Evolutionary conservation across 2,888 invertebrate species (phyloP), one percentile per base, ranked within the genome.

Genomic region (Muscina levida): DNA sequence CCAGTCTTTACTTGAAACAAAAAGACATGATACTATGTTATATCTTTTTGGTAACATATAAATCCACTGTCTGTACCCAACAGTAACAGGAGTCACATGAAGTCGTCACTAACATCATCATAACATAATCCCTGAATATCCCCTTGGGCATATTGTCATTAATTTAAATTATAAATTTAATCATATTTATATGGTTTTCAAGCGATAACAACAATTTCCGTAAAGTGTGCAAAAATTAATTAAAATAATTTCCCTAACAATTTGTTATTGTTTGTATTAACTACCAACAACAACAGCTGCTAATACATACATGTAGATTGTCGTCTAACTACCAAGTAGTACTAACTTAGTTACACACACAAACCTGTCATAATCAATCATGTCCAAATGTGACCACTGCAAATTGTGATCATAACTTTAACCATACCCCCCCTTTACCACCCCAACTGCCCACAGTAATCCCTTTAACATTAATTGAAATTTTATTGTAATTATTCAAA

Each of bases 291-390:
- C n/a, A n/a, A n/a, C 37, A 11, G 22, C 19, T 62, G 62, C 62
- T 39, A 62, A 62, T 62, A 13, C 31, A 31, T n/a, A n/a, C n/a
- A n/a, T n/a, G n/a, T n/a, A n/a, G n/a, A 31, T 31, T 31, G 31
- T 31, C 31, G 31, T 31, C n/a, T n/a, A n/a, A 31, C 31, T 31
- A 31, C 31, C n/a, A n/a, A n/a, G 62, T 19, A 37, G 59, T 13
- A 0, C 13, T 42, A 19, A 42, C 22, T 42, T 5, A 53, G 15
- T 51, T 19, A 42, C 17, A 51, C 17, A 51, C 39, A 62, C 39
- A 42, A 31, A 42, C 42, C 42, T 62, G 62, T 62, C 62, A 42
- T 42, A 62, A 62, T 62, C 39, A 62, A 62, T 62, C 62, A 62
- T 13, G 19, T 1, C 42, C 13, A 42, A 42, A 62, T 22, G 39